Evolutionary conservation across 2,113 vertebrate genomes (phyloP), one percentile per base, ranked within the genome.

Genomic region (Pagrus major): DNA sequence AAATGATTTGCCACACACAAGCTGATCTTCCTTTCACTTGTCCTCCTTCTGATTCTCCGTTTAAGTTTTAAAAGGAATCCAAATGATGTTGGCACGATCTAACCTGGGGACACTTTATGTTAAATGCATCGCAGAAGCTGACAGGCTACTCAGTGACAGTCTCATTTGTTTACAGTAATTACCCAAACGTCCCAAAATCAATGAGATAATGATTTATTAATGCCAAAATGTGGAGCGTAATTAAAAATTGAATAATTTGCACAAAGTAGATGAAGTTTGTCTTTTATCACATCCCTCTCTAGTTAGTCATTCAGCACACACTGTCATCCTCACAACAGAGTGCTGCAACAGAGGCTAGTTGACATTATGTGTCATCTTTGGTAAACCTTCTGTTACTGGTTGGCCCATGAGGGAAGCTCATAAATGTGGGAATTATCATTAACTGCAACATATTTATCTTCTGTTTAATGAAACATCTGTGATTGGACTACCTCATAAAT

Each of bases 101-200:
- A 64, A 81, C 69, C 27, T 12, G 33, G 33, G 37, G 44, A 71
- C 49, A 25, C 37, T n/a, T 51, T 8, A 56, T 78, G 47, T 33
- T 44, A 78, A 80, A 65, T 23, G 56, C 63, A 39, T 8, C 14
- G 9, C 29, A 47, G 60, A 69, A 31, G 65, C 74, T 76, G 76
- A 78, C 49, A 74, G 64, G 59, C 64, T 4, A 29, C 44, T 66
- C 55, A 25, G 55, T 68, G 69, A 76, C 41, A 67, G 71, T 68
- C 78, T 77, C 44, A 74, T 88, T 85, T 88, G 83, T 85, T 83
- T 80, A 83, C 74, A 81, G 79, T 86, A 86, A 88, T 91, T 83
- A 78, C 61, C 78, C 49, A 81, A 72, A 87, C 70, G 77, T 84
- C 56, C 71, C 52, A 31, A 78, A 86, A 87, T 87, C 83, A 86